Conservation (phyloP, 1,140 invertebrate genomes). For the Trachymyrmex septentrionalis region DNA sequence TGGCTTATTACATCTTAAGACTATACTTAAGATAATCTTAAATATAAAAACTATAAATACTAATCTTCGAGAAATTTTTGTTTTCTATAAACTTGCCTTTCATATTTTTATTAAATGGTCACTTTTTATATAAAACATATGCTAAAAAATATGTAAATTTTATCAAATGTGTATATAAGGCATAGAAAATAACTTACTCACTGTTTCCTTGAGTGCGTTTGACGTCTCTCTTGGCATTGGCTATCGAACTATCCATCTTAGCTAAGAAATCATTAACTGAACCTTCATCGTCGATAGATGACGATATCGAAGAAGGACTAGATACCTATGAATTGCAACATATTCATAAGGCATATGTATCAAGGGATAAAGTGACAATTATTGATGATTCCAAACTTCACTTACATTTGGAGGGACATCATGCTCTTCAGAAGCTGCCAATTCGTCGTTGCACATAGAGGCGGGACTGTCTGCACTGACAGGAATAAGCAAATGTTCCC, state of each 20-base stretch:
- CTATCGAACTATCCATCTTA: constrained; percentile 95
- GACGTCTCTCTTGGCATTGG: constrained; percentile 94
- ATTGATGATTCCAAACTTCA: constrained; percentile 29
- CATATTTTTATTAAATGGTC: neutral
- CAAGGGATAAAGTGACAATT: neutral
- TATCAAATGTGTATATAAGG: constrained; percentile 24
- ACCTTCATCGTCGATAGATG: constrained; percentile 89
- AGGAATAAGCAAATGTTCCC: constrained; percentile 93
- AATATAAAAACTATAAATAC: too few species aligned
- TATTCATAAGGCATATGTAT: neutral
- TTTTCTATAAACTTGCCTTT: too few species aligned
- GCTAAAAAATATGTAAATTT: constrained; percentile 20
- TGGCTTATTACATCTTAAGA: too few species aligned
- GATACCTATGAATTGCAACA: constrained; percentile 76
- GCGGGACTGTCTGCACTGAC: constrained; percentile 89
- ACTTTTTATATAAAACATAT: constrained; percentile 33
- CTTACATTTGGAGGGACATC: constrained; percentile 74
- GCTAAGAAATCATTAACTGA: constrained; percentile 93
- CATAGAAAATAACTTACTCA: constrained; percentile 89
- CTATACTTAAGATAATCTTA: too few species aligned
- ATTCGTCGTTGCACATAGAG: constrained; percentile 85
- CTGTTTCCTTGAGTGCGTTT: constrained; percentile 92
- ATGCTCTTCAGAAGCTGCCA: constrained; percentile 62
- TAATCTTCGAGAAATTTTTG: too few species aligned
- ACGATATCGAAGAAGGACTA: constrained; percentile 82